Evolutionary conservation across 2,888 invertebrate genomes (phyloP), one percentile per base, ranked within the genome.

Genomic region (Ceratothoa steindachneri): DNA sequence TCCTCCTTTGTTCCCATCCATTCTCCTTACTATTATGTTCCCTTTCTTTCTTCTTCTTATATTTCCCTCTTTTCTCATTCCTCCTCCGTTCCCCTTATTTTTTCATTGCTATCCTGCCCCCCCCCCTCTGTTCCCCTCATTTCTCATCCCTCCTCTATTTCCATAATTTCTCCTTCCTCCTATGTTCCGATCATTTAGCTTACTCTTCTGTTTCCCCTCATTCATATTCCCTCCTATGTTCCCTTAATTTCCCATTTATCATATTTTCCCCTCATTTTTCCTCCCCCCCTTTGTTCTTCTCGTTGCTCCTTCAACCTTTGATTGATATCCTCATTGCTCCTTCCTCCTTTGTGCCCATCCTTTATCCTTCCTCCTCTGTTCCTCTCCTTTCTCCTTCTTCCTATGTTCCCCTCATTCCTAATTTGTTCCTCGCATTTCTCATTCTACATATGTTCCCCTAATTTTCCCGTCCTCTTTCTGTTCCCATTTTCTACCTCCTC

Each of bases 301-400:
- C 41, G 41, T 15, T 41, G 9, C 15, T 15, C 15, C 41, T 41
- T 41, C 41, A 9, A 7, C 41, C 41, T 41, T 15, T 41, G 9
- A 7, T 41, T 15, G 9, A 7, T 41, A 7, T 41, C 41, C 41
- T 15, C 15, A 7, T 41, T 15, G 7, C 41, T 15, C 15, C 41
- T n/a, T 60, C 64, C n/a, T n/a, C n/a, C 64, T 60, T n/a, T 60
- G 12, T 60, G 9, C 27, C 19, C 27, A 9, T 19, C 19, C 27
- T 24, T 19, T n/a, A 7, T 24, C 27, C 19, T 19, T 24, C 27
- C 19, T 12, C 64, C n/a, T n/a, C n/a, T n/a, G 7, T 24, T 19
- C 19, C 27, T 24, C n/a, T n/a, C 27, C 64, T 60, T n/a, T 60
- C 64, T 60, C 64, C n/a, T n/a, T 60, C 64, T 60, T n/a, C n/a